Base-by-base conservation (phyloP, 2,888 invertebrate genomes). In the Fissipunctia ypsillon region DNA sequence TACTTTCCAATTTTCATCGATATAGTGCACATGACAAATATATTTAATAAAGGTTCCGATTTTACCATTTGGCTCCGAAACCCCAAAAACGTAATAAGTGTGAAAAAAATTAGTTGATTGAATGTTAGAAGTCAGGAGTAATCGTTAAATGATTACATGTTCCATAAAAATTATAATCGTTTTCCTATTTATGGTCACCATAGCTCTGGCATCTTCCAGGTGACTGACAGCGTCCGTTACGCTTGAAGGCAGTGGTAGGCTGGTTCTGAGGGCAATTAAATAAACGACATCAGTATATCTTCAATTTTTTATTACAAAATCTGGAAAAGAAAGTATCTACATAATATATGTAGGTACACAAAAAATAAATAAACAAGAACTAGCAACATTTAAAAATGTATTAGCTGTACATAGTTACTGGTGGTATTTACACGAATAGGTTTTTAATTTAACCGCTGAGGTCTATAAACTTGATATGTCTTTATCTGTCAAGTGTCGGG, bases 161-260 rank as follows among this genome's bases (percentile, higher is more conserved):
- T 67, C 43, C 50, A 79, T 72, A 80, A 66, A 82, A 57, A 61
- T 52, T 43, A 48, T 61, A 66, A 66, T 66, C 3, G 56, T 60
- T 72, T 72, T 68, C 25, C 64, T 67, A 43, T 78, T 19, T 80
- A 72, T 54, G 80, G 72, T n/a, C 38, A 41, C 28, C 19, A 6
- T 41, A 28, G 61, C 16, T 65, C 16, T 52, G 31, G 28, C 14
- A 65, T 68, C 64, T 68, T 16, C 31, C 14, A 35, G 31, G 22
- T 72, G 83, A 83, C 3, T 65, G 80, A 83, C 84, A 79, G 64
- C 43, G 19, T 56, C 73, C 63, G 79, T 64, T 78, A 43, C 5
- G 28, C 35, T 66, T 65, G 22, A 66, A 45, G 10, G 35, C 19
- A 56, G 10, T 31, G 10, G 45, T 31, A 12, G n/a, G 9, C 19